Percentiles rank a stretch among this genome's conserved stretches.
Evolutionary conservation across 2,797 vertebrate species (phyloP).

Genomic region (Bradypodion ventrale): DNA sequence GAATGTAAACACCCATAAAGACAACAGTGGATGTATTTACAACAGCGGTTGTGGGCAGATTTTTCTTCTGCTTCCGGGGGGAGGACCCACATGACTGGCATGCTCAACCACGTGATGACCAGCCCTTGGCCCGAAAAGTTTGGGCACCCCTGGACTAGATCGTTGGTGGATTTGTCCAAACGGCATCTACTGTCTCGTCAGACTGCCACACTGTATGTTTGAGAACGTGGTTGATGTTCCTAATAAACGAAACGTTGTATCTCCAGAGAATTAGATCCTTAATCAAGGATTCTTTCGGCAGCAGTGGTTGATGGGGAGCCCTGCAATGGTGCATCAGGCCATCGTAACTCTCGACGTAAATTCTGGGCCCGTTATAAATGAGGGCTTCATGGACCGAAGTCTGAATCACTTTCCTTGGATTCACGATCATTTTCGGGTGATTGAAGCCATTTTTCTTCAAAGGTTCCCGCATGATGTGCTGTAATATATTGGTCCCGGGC

Average conservation of each 20-base stretch:
- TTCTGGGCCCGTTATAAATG: background rate
- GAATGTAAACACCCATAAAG: too few relatives aligned
- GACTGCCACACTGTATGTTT: background rate
- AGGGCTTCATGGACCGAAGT: slow-evolving; percentile 16
- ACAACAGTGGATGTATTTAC: too few relatives aligned
- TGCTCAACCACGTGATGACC: too few relatives aligned
- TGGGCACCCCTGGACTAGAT: too few relatives aligned
- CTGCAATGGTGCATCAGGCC: slow-evolving; percentile 22
- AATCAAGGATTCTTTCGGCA: background rate
- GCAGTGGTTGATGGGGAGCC: background rate
- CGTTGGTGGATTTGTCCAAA: too few relatives aligned
- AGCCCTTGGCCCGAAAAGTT: too few relatives aligned
- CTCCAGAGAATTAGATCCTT: background rate
- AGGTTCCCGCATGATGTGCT: background rate
- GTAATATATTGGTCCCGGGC: slow-evolving; percentile 38
- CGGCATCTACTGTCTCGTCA: slow-evolving; percentile 8
- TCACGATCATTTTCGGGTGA: slow-evolving; percentile 22
- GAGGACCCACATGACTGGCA: too few relatives aligned
- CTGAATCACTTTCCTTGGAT: background rate
- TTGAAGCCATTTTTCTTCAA: background rate
- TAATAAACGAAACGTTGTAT: background rate
- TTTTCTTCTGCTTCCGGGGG: too few relatives aligned
- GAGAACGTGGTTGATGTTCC: background rate
- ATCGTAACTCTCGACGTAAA: background rate
- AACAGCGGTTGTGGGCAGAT: too few relatives aligned